Percentiles rank a stretch among this genome's conserved stretches.
These are phyloP conservation scores for Listrodromus nycthemerus DNA, from an alignment of 2,888 invertebrate species.

Conservation along the genomic window DNA sequence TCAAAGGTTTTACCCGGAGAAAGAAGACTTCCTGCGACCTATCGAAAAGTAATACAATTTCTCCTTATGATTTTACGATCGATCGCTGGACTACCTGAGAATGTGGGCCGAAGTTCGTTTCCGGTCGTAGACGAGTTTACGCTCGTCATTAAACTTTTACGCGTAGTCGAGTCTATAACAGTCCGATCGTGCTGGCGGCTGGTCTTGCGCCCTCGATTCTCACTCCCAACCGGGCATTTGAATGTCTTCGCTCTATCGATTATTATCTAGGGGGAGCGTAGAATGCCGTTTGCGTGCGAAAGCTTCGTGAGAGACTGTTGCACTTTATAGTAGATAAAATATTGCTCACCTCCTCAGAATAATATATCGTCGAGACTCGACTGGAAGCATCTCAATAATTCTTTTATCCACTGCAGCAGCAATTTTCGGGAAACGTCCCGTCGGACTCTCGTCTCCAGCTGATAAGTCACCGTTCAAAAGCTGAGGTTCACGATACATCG, in stretches of 20 bases:
- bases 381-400: not conserved
- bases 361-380: not conserved
- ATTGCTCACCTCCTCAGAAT: not conserved
- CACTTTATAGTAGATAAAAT: not conserved
- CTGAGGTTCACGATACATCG: not conserved
- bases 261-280: slow-evolving; percentile 9
- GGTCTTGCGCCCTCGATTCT: slow-evolving; percentile 10
- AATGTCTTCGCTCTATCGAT: slow-evolving; percentile 30
- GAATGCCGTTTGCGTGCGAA: not conserved
- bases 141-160: slow-evolving; percentile 73
- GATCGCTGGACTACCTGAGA: slow-evolving; percentile 52
- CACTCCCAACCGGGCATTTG: slow-evolving; percentile 9
- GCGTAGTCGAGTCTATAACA: slow-evolving; percentile 54
- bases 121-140: slow-evolving; percentile 73
- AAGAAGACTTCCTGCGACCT: slow-evolving; percentile 30
- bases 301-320: slow-evolving; percentile 35
- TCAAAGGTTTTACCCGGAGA: not conserved
- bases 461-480: not conserved
- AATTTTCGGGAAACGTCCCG: not conserved
- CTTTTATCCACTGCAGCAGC: not conserved
- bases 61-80: slow-evolving; percentile 56
- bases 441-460: not conserved
- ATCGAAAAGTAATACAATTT: slow-evolving; percentile 31
- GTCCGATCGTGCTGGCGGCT: not conserved
- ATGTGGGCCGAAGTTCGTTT: slow-evolving; percentile 74